phyloP scores from a whole-genome alignment of 2,888 invertebrate species.

The Perizoma affinitatum region DNA sequence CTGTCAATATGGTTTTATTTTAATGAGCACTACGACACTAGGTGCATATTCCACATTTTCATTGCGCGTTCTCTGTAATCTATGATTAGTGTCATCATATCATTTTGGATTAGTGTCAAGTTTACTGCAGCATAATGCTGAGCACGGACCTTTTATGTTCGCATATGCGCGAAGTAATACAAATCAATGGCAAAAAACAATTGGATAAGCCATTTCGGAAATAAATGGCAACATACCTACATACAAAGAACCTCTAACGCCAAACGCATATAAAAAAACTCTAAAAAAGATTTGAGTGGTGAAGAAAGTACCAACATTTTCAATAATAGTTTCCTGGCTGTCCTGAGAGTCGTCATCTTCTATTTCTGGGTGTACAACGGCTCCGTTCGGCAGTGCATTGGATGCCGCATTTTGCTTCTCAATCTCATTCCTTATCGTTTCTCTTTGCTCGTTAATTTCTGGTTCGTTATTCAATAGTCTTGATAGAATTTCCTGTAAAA shows the following conservation, averaged over 20 bases:
- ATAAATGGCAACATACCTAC: neutral
- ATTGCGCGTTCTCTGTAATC: no score
- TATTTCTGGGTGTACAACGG: neutral
- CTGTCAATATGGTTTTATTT: conserved; percentile 19
- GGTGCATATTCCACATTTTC: no score
- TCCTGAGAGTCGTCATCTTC: conserved; percentile 15
- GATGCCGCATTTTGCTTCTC: conserved; percentile 18
- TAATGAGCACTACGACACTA: no score
- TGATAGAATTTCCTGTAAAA: conserved; percentile 63
- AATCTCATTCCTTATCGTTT: conserved; percentile 15
- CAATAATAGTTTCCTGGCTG: conserved; percentile 10
- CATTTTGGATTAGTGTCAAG: no score
- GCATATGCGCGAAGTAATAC: no score
- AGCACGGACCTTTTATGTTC: no score
- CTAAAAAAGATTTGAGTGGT: neutral
- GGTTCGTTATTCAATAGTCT: conserved; percentile 65
- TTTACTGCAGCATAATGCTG: no score
- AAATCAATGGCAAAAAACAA: no score
- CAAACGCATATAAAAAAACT: no score
- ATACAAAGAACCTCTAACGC: no score
- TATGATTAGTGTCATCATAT: no score
- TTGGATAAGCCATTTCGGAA: no score
- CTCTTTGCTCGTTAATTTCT: conserved; percentile 45
- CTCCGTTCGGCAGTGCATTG: conserved; percentile 22
- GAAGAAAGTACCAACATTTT: conserved; percentile 18